Conservation (phyloP, 2,888 invertebrate species). For the Pterobdella sp. region DNA sequence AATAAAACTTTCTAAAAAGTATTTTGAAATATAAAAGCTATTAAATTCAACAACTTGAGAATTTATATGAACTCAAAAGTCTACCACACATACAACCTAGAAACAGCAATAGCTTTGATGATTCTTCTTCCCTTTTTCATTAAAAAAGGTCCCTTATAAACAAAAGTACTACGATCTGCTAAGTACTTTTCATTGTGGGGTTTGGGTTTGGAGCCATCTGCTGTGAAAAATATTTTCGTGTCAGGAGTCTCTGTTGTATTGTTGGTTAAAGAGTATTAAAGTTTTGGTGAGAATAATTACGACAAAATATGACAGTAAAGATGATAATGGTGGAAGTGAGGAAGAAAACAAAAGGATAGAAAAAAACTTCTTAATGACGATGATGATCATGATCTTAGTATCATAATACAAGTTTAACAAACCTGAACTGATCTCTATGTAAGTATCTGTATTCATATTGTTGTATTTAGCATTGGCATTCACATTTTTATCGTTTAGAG, state of each 20-base stretch:
- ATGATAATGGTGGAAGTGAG: too few species aligned
- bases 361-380: too few species aligned
- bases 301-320: too few species aligned
- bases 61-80: too few species aligned
- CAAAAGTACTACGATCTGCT: slow-evolving; percentile 48
- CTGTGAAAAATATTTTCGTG: slow-evolving; percentile 50
- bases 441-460: slow-evolving; percentile 44
- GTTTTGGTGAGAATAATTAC: not conserved
- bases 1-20: not conserved
- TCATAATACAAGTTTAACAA: not conserved
- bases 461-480: not conserved
- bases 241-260: slow-evolving; percentile 44
- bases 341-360: too few species aligned
- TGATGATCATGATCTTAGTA: too few species aligned
- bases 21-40: not conserved
- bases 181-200: slow-evolving; percentile 48
- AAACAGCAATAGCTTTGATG: slow-evolving; percentile 48
- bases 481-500: slow-evolving; percentile 40
- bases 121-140: slow-evolving; percentile 49
- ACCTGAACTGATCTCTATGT: slow-evolving; percentile 47
- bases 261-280: not conserved
- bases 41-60: not conserved
- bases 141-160: slow-evolving; percentile 50
- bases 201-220: slow-evolving; percentile 50
- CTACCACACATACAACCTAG: too few species aligned